Evolutionary conservation across 2,888 invertebrate genomes (phyloP).

Genomic region (Theodoxus fluviatilis): DNA sequence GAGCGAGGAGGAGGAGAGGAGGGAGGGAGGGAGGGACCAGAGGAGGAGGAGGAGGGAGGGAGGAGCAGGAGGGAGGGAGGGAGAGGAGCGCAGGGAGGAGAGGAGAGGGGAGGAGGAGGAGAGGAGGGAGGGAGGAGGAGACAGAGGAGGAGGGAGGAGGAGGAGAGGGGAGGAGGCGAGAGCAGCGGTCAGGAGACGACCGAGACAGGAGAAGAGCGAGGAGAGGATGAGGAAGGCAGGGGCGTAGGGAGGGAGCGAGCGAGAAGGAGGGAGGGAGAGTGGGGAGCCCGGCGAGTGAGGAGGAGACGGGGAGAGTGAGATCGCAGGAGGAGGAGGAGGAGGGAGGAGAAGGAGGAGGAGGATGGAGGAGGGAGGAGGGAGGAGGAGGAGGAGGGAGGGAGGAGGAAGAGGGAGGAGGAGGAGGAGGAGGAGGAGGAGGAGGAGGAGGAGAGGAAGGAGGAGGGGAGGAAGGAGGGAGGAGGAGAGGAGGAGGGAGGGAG

Average conservation of each 20-base stretch:
- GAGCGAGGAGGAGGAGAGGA: too few relatives aligned
- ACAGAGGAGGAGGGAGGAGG: neutral
- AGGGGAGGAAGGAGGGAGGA: neutral
- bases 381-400: neutral
- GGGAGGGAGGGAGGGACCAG: too few relatives aligned
- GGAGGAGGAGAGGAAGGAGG: constrained; percentile 5
- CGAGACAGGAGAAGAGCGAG: neutral
- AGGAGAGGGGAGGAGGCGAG: too few relatives aligned
- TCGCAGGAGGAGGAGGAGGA: neutral
- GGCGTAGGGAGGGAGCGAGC: neutral
- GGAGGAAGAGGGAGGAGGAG: neutral
- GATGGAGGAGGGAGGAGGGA: neutral
- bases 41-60: too few relatives aligned
- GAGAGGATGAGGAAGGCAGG: neutral
- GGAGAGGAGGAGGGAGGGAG: neutral
- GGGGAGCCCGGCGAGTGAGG: neutral
- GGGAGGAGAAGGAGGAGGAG: neutral
- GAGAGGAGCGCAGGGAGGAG: neutral
- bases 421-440: neutral
- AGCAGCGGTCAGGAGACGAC: neutral
- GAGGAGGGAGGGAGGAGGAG: neutral
- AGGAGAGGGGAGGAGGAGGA: neutral
- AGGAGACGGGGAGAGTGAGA: neutral
- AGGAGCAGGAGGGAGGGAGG: neutral
- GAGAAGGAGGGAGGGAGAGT: neutral